A percentile compares a stretch with the other conserved stretches of the same genome.
Conservation (phyloP, 2,888 invertebrate species). For the Cataglyphis altisquamis region DNA sequence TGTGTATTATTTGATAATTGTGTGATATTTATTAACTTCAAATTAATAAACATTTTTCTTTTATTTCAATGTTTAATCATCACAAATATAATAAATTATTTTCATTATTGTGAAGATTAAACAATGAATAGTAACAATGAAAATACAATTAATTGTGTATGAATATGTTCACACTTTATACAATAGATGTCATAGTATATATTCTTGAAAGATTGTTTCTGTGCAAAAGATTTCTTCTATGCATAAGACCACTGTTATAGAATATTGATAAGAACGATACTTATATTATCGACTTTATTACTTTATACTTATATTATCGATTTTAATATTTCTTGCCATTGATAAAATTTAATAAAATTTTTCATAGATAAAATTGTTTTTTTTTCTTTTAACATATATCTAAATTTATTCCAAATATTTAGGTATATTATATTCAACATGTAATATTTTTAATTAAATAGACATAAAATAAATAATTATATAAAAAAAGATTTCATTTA, state of each 20-base stretch:
- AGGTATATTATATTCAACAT: background rate
- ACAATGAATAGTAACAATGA: constrained; percentile 2
- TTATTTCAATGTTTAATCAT: background rate
- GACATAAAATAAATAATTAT: background rate
- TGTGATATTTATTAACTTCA: background rate
- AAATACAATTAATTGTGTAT: background rate
- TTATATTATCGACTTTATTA: background rate
- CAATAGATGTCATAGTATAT: background rate
- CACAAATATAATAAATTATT: background rate
- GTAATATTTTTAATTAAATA: background rate
- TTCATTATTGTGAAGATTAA: background rate
- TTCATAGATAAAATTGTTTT: background rate
- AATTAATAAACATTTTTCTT: background rate
- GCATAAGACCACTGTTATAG: background rate
- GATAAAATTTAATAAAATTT: background rate
- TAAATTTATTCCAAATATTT: background rate
- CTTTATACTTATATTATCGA: background rate
- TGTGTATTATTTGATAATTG: background rate
- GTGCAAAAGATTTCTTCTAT: constrained; percentile 9
- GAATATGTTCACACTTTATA: background rate
- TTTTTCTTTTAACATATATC: background rate
- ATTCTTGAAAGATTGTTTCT: background rate
- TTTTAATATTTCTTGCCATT: background rate
- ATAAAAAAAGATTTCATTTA: background rate
- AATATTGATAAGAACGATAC: constrained; percentile 25